A percentile compares a stretch with the other conserved stretches of the same genome.
Conservation (phyloP, 2,797 vertebrate species). For the Thunnus albacares region DNA sequence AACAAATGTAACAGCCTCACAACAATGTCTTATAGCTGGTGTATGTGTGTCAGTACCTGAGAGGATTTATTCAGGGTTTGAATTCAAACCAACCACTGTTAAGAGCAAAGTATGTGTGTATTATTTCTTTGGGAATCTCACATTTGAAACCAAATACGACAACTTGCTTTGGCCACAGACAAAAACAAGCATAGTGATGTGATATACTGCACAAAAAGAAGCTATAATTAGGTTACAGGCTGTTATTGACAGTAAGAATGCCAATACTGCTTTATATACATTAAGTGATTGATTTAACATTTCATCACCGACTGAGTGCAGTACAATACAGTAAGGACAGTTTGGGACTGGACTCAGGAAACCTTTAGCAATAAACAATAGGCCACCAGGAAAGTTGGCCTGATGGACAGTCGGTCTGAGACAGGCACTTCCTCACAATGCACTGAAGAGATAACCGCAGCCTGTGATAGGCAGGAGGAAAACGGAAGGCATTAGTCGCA, state of each 20-base stretch:
- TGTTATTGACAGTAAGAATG: neutral
- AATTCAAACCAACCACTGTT: neutral
- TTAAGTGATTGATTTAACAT: neutral
- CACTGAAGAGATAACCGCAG: constrained; percentile 77
- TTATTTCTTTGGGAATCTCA: neutral
- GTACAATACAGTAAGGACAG: neutral
- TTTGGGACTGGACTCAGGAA: constrained; percentile 42
- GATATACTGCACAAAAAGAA: neutral
- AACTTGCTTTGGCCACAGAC: neutral
- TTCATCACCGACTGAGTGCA: neutral
- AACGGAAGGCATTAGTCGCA: constrained; percentile 82
- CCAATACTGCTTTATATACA: neutral
- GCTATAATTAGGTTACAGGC: neutral
- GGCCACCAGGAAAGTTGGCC: constrained; percentile 64
- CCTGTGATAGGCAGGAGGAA: constrained; percentile 76
- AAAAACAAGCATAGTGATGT: neutral
- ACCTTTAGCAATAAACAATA: constrained; percentile 64
- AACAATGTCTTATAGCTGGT: too few species aligned
- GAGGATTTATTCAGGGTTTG: neutral
- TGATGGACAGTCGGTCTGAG: constrained; percentile 52
- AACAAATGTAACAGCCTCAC: neutral
- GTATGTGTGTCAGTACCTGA: neutral
- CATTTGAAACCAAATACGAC: neutral
- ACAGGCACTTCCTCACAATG: constrained; percentile 81
- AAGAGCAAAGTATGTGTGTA: neutral